Evolutionary conservation across 1,140 invertebrate species (phyloP).

Genomic region (Potamilus streckersoni): DNA sequence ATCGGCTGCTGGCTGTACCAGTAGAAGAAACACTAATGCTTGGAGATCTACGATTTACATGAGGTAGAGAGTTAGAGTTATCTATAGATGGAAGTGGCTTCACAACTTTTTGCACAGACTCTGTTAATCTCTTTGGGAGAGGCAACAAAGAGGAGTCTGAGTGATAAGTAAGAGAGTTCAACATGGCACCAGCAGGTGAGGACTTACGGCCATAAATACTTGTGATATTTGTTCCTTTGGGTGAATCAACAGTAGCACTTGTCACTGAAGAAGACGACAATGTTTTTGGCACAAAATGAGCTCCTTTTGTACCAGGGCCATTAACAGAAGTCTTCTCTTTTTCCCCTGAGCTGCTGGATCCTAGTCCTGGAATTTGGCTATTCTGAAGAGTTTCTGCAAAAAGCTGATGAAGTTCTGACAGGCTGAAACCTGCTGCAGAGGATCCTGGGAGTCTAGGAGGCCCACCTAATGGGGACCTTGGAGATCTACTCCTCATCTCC

Average conservation of each 20-base stretch:
- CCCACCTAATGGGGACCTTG: too few relatives aligned
- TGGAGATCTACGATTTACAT: constrained; percentile 28
- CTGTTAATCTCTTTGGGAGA: constrained; percentile 28
- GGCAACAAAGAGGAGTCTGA: constrained; percentile 25
- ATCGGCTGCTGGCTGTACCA: neutral
- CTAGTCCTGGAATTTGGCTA: constrained; percentile 17
- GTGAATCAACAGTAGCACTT: constrained; percentile 20
- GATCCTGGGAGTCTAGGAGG: too few relatives aligned
- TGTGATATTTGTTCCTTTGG: constrained; percentile 1
- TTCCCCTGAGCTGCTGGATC: constrained; percentile 14
- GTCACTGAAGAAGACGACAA: constrained; percentile 9
- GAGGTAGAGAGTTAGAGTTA: constrained; percentile 21
- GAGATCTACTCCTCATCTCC: neutral
- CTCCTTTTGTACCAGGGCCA: constrained; percentile 13
- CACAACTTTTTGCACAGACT: constrained; percentile 28
- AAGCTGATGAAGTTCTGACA: too few relatives aligned
- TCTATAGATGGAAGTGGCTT: constrained; percentile 25
- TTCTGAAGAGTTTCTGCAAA: neutral
- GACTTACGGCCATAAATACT: constrained; percentile 9
- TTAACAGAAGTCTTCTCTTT: constrained; percentile 9
- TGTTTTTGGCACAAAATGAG: constrained; percentile 19
- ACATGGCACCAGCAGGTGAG: constrained; percentile 23
- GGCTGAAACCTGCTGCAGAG: too few relatives aligned
- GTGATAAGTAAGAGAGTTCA: constrained; percentile 19
- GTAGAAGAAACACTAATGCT: constrained; percentile 17